Percentiles rank a stretch among this genome's conserved stretches.
phyloP scores from a whole-genome alignment of 1,140 invertebrate genomes.

The Anoplolepis gracilipes region DNA sequence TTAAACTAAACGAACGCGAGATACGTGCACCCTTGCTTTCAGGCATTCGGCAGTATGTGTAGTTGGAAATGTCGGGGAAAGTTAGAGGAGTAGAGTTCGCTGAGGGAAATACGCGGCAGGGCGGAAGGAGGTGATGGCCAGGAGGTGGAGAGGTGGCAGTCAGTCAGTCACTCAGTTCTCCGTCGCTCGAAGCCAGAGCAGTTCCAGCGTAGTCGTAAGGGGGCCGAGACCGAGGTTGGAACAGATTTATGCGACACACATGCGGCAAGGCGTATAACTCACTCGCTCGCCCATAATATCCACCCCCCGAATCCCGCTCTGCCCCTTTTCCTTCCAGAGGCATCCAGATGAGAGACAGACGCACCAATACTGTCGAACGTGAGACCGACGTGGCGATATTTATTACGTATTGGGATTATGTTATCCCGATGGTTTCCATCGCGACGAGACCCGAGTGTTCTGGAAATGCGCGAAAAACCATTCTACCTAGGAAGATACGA shows the following conservation, averaged over 20 bases:
- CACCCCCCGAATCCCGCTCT: constrained; percentile 64
- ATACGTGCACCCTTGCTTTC: constrained; percentile 21
- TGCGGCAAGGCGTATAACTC: constrained; percentile 85
- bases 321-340: constrained; percentile 69
- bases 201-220: constrained; percentile 78
- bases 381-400: constrained; percentile 78
- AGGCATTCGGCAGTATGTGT: constrained; percentile 40
- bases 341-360: constrained; percentile 80
- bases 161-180: constrained; percentile 77
- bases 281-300: constrained; percentile 85
- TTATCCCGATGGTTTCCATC: constrained; percentile 74
- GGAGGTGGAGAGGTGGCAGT: constrained; percentile 70
- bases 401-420: constrained; percentile 84
- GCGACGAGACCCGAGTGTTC: constrained; percentile 21
- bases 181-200: constrained; percentile 73
- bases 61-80: constrained; percentile 57
- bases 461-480: constrained; percentile 12
- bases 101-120: constrained; percentile 53
- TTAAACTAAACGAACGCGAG: constrained; percentile 52
- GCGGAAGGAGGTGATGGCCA: constrained; percentile 48
- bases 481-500: neutral
- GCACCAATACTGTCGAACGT: constrained; percentile 78
- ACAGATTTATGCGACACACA: constrained; percentile 86
- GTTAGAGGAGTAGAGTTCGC: constrained; percentile 51
- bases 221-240: constrained; percentile 80